Evolutionary conservation across 1,140 invertebrate genomes (phyloP), one percentile per base, ranked within the genome.

Genomic region (Atopsyche davidsoni): DNA sequence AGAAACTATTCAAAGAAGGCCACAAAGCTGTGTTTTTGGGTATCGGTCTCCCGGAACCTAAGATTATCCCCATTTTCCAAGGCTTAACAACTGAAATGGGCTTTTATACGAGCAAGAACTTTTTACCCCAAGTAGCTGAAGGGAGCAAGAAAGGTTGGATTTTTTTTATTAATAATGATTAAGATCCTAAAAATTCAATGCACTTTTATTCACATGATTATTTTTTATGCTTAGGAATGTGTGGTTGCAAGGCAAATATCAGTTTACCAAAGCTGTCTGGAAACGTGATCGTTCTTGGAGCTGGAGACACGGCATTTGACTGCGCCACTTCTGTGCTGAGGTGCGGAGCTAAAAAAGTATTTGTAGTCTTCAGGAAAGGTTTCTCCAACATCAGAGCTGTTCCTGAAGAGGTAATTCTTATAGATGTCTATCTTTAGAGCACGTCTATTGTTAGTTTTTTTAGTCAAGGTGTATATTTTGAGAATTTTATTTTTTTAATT

Each of bases 251-350:
- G 58, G 58, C 75, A 11, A 55, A 43, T 16, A 53, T 59, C 16
- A 34, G 63, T 0, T 67, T 98, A 34, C 94, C 95, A 1, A 62
- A 76, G 46, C 65, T 98, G 3, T 65, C 76, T 58, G 95, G 95
- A 2, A 91, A 82, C 54, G 95, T 98, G 0, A 82, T 98, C 50
- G 94, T 99, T 0, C 67, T 98, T 2, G 96, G 96, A 0, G 92
- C 94, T 11, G 96, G 96, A 0, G 96, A 99, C 66, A 99, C 96
- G 0, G 96, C 96, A 1, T 98, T 98, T 69, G 96, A 99, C 75
- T 99, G 96, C 70, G 96, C 96, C 1, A 98, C 96, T 0, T 97
- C 94, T 0, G 95, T 96, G 0, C 68, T 98, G 3, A 75, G 96
- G 16, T 99, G 96, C 67, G 96, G 96, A 0, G 96, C 96, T 0